These are phyloP conservation scores for Eumacrocentrus americanus DNA, from an alignment of 2,888 invertebrate species.

Conservation along the genomic window DNA sequence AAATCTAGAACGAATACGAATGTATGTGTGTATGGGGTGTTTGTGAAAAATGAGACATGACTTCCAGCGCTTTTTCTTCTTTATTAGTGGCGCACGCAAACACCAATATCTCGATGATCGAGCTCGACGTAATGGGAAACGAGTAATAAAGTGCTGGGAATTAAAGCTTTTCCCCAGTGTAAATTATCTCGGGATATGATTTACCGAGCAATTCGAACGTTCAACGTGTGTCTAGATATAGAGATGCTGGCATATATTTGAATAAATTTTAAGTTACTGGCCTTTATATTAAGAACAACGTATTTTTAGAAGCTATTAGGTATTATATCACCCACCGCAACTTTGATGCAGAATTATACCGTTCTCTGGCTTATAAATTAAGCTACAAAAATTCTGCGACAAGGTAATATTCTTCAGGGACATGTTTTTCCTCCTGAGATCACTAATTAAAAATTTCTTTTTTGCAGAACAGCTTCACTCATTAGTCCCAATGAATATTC, in stretches of 20 bases:
- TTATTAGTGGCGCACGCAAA: background rate
- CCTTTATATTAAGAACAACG: constrained; percentile 50
- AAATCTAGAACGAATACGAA: background rate
- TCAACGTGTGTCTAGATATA: constrained; percentile 44
- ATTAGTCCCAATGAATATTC: constrained; percentile 6
- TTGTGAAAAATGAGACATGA: background rate
- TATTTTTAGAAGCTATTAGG: constrained; percentile 54
- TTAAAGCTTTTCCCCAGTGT: constrained; percentile 42
- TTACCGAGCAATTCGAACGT: constrained; percentile 46
- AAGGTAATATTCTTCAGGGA: constrained; percentile 3
- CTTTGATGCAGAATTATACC: constrained; percentile 27
- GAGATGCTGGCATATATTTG: constrained; percentile 55
- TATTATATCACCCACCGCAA: too few relatives aligned
- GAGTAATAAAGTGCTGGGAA: constrained; percentile 36
- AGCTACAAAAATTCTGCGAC: constrained; percentile 19
- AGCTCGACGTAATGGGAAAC: background rate
- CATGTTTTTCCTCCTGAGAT: constrained; percentile 3
- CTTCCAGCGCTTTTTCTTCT: constrained; percentile 1
- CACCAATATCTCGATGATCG: constrained; percentile 12
- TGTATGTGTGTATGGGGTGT: background rate
- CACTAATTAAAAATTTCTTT: constrained; percentile 4
- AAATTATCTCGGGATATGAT: constrained; percentile 48
- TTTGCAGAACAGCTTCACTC: background rate
- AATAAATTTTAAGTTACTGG: constrained; percentile 53
- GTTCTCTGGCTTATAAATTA: constrained; percentile 35